Base-by-base conservation (phyloP, 1,140 invertebrate genomes). In the Zelostemma sp. region DNA sequence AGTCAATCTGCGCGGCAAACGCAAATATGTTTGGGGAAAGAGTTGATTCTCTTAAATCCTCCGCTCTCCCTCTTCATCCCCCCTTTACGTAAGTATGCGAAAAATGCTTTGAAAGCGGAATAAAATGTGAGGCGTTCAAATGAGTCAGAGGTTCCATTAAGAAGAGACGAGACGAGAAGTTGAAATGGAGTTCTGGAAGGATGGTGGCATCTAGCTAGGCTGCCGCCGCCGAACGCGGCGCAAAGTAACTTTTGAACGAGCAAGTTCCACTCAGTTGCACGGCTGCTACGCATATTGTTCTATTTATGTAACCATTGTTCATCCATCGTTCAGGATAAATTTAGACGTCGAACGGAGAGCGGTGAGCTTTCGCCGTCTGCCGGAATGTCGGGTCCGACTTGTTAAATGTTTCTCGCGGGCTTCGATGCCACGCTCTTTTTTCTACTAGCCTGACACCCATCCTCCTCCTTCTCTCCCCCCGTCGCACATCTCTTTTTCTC, bases 301-400 rank as follows among this genome's bases (percentile, higher is more conserved):
- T 85, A 85, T 85, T 85, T 85, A 83, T 83, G 81, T 83, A 82
- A 82, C 81, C 78, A 85, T 85, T 84, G 82, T 84, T 84, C 82
- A 84, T 84, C 82, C 81, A 84, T 84, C 80, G 81, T 83, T 84
- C 75, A 74, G 70, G 80, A 80, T 84, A 84, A 82, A 83, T 83
- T 83, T 84, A 84, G 81, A 71, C 69, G 58, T 58, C 71, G 68
- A 76, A 78, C 77, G 63, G 61, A 72, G 57, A 68, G 53, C 48
- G 43, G 66, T 57, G 64, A 58, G 68, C 67, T 72, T 64, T 74
- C 59, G 63, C 56, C 67, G 54, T 56, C 54, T 43, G 59, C 33
- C 66, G 72, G 72, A 70, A 70, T 74, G 72, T 51, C 57, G 67
- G 54, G 51, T 67, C 57, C 61, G 62, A 65, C 72, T 68, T 68